These are phyloP conservation scores for Cryptomyrus ogoouensis DNA, from an alignment of 2,113 vertebrate genomes.

Conservation along the genomic window DNA sequence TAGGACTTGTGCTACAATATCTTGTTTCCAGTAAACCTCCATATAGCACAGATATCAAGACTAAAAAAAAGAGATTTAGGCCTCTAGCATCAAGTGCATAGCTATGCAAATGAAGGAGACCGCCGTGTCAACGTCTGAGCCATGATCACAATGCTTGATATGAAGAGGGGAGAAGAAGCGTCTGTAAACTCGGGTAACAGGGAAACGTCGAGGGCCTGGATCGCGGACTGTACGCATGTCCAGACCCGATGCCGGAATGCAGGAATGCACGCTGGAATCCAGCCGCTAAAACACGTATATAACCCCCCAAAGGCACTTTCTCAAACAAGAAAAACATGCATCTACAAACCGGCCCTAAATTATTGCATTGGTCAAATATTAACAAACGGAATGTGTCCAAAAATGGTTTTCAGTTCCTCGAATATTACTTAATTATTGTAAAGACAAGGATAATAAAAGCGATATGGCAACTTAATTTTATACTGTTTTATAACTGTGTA, in stretches of 20 bases:
- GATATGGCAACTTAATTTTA: neutral
- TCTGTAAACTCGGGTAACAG: neutral
- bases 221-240: neutral
- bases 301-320: neutral
- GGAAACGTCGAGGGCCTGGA: neutral
- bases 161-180: neutral
- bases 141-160: neutral
- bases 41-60: neutral
- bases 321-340: neutral
- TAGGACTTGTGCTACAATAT: neutral
- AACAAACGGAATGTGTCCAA: neutral
- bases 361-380: neutral
- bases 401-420: neutral
- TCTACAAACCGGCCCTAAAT: neutral
- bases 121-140: neutral
- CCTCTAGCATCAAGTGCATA: neutral
- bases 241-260: slow-evolving; percentile 3
- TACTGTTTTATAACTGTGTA: neutral
- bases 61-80: neutral
- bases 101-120: neutral
- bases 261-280: neutral
- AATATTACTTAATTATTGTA: neutral
- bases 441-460: neutral
- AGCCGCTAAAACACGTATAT: neutral
- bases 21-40: neutral